Evolutionary conservation across 2,888 invertebrate species (phyloP).

Genomic region (Drosophila recens): DNA sequence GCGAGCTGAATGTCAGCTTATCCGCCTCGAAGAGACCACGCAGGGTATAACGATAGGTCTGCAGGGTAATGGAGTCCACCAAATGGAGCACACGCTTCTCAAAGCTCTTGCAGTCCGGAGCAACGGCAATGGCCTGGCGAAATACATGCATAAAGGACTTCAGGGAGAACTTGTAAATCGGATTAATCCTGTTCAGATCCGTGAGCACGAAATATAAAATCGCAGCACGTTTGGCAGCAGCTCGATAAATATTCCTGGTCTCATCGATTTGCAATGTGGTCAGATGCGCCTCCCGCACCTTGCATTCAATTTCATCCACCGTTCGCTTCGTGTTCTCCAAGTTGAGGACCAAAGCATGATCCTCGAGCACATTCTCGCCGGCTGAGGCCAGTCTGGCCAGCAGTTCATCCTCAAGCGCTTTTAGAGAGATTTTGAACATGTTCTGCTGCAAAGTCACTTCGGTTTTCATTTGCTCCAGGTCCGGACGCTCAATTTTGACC

Average conservation of each 20-base stretch:
- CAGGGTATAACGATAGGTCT: slow-evolving; percentile 95
- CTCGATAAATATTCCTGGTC: slow-evolving; percentile 94
- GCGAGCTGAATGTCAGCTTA: slow-evolving; percentile 95
- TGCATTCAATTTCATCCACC: slow-evolving; percentile 94
- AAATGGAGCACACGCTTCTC: slow-evolving; percentile 90
- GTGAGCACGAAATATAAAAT: slow-evolving; percentile 97
- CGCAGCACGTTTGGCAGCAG: slow-evolving; percentile 94
- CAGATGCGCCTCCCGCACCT: slow-evolving; percentile 94
- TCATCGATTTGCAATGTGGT: slow-evolving; percentile 96
- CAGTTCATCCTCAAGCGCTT: slow-evolving; percentile 95
- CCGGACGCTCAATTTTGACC: slow-evolving; percentile 96
- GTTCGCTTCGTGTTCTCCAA: slow-evolving; percentile 97
- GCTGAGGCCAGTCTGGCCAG: slow-evolving; percentile 94
- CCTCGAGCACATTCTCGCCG: slow-evolving; percentile 95
- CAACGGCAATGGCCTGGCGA: slow-evolving; percentile 91
- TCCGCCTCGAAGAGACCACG: slow-evolving; percentile 96
- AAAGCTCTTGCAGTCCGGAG: slow-evolving; percentile 89
- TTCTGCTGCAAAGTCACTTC: slow-evolving; percentile 97
- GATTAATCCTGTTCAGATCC: slow-evolving; percentile 96
- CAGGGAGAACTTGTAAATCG: slow-evolving; percentile 97
- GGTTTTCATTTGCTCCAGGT: slow-evolving; percentile 93
- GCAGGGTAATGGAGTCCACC: slow-evolving; percentile 94
- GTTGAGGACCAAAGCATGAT: slow-evolving; percentile 95
- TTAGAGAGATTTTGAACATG: slow-evolving; percentile 96
- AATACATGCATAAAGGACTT: slow-evolving; percentile 98